A percentile compares a stretch with the other conserved stretches of the same genome.
Evolutionary conservation across 2,888 invertebrate genomes (phyloP).

Genomic region (Odontomyia ornata): DNA sequence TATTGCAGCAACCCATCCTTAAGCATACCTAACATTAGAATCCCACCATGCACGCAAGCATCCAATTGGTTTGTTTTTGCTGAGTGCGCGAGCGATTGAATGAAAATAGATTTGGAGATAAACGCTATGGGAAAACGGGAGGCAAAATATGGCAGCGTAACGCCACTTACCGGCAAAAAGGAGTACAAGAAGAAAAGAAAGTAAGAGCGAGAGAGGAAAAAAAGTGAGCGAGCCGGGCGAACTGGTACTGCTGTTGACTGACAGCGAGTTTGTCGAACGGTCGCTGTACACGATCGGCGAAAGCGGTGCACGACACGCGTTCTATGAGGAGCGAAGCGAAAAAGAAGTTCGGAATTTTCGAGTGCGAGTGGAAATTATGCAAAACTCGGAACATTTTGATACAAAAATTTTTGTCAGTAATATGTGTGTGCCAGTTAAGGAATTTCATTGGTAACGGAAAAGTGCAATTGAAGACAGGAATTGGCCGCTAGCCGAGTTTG

Average conservation of each 20-base stretch:
- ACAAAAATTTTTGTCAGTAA: background rate
- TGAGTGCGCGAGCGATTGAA: background rate
- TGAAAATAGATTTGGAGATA: background rate
- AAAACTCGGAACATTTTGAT: conserved; percentile 4
- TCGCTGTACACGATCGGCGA: background rate
- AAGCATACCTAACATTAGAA: no score
- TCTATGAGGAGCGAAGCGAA: background rate
- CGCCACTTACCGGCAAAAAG: background rate
- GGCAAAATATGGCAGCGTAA: background rate
- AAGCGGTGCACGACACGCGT: background rate
- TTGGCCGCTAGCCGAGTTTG: background rate
- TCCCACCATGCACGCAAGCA: background rate
- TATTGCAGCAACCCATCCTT: no score
- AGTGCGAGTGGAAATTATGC: conserved; percentile 29
- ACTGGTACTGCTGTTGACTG: no score
- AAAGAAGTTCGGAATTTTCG: conserved; percentile 10
- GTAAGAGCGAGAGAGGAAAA: background rate
- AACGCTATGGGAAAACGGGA: no score
- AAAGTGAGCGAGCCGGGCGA: background rate
- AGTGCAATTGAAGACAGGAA: background rate
- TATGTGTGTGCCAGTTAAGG: conserved; percentile 4
- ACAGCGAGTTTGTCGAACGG: background rate
- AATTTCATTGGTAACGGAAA: background rate
- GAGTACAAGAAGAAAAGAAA: background rate
- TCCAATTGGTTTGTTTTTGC: background rate